These are phyloP conservation scores for Halictus rubicundus DNA, from an alignment of 1,140 invertebrate genomes.

Conservation along the genomic window DNA sequence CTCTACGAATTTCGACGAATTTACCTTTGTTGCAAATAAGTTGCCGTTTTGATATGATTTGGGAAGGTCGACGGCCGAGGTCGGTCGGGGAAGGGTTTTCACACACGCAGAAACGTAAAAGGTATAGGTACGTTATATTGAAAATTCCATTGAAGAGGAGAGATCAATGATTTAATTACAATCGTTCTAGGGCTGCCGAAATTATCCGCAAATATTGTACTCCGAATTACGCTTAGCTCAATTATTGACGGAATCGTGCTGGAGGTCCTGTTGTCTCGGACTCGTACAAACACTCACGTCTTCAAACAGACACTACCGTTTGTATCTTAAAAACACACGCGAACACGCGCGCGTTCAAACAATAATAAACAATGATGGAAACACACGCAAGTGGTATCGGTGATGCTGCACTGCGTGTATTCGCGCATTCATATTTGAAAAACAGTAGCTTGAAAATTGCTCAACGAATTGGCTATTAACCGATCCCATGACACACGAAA, in stretches of 20 bases:
- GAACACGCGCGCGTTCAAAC: neutral
- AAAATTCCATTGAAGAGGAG: neutral
- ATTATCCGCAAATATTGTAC: conserved; percentile 25
- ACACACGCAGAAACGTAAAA: neutral
- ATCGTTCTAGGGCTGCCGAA: conserved; percentile 41
- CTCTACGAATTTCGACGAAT: too few species aligned
- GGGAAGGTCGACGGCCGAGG: too few species aligned
- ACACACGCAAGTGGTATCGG: neutral
- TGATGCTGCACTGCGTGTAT: neutral
- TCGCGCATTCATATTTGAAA: neutral
- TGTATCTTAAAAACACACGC: conserved; percentile 19
- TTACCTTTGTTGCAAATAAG: too few species aligned
- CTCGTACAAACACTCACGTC: neutral
- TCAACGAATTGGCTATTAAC: too few species aligned
- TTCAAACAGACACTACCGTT: neutral
- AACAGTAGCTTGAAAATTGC: neutral
- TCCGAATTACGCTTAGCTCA: conserved; percentile 9
- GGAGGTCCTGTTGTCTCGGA: neutral
- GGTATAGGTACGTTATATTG: neutral
- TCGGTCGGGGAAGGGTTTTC: neutral
- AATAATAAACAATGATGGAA: neutral
- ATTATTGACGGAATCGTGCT: conserved; percentile 4
- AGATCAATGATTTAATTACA: conserved; percentile 4
- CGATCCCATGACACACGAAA: too few species aligned
- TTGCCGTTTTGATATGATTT: too few species aligned